Conservation (phyloP, 30 jellyfish, hydroid and myxozoan genomes). For the Catostylus mosaicus region DNA sequence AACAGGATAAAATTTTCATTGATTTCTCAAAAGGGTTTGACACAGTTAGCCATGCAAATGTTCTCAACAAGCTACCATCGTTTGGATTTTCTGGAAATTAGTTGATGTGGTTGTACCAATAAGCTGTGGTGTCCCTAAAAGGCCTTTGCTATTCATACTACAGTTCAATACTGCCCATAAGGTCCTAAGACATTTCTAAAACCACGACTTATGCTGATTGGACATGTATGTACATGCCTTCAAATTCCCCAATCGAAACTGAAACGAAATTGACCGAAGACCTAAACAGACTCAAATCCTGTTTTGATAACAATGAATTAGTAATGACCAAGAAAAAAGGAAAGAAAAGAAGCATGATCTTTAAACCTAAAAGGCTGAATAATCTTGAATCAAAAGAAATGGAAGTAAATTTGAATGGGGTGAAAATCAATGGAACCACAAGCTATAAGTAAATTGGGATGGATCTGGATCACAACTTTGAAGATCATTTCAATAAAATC, state of each 20-base stretch:
- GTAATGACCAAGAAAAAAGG: conserved; percentile 34
- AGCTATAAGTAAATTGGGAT: conserved; percentile 49
- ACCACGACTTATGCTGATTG: conserved; percentile 42
- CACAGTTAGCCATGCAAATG: too few relatives aligned
- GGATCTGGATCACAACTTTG: conserved; percentile 27
- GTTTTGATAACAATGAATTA: conserved; percentile 36
- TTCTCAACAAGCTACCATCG: too few relatives aligned
- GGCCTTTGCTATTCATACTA: conserved; percentile 53
- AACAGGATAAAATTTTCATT: too few relatives aligned
- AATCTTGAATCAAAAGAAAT: conserved; percentile 25
- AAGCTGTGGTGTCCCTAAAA: conserved; percentile 65
- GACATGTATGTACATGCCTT: conserved; percentile 45
- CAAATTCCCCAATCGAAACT: conserved; percentile 35
- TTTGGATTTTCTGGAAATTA: too few relatives aligned
- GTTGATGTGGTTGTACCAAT: conserved; percentile 17
- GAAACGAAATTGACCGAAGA: conserved; percentile 20
- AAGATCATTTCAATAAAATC: conserved; percentile 41
- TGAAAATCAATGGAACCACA: conserved; percentile 57
- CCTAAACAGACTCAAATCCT: conserved; percentile 34
- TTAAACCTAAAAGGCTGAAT: conserved; percentile 46
- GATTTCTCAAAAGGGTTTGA: too few relatives aligned
- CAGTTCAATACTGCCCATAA: conserved; percentile 55
- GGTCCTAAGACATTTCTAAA: conserved; percentile 53
- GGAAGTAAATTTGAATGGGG: conserved; percentile 36
- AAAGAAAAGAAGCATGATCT: conserved; percentile 54